Evolutionary conservation across 2,888 invertebrate species (phyloP).

Genomic region (Pemphredon lugubris): DNA sequence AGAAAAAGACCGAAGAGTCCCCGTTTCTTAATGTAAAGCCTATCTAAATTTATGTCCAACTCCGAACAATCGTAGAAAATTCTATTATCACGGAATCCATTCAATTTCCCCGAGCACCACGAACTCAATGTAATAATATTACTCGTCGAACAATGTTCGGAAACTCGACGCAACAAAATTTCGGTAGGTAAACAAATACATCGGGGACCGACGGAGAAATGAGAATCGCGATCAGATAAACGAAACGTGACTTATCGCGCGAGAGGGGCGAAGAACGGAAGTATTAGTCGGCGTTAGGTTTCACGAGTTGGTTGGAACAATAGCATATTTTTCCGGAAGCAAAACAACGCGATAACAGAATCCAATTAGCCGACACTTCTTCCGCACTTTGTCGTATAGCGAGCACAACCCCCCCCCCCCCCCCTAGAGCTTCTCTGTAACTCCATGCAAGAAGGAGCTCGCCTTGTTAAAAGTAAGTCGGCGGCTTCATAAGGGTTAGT

Average conservation of each 20-base stretch:
- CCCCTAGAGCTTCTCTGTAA: conserved; percentile 9
- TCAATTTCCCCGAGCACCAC: too few species aligned
- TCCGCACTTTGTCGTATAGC: not conserved
- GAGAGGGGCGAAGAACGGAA: not conserved
- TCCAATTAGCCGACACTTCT: conserved; percentile 51
- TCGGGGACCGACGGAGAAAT: too few species aligned
- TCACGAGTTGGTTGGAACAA: not conserved
- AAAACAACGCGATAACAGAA: conserved; percentile 52
- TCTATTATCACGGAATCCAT: too few species aligned
- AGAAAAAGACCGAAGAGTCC: too few species aligned
- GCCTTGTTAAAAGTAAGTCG: conserved; percentile 47
- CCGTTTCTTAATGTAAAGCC: too few species aligned
- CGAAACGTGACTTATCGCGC: conserved; percentile 34
- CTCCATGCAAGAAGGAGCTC: conserved; percentile 11
- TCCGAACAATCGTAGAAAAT: too few species aligned
- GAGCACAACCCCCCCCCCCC: too few species aligned
- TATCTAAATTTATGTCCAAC: too few species aligned
- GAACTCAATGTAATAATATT: too few species aligned
- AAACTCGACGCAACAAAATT: too few species aligned
- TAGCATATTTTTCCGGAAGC: conserved; percentile 7
- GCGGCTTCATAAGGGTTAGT: conserved; percentile 30
- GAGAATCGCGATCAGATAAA: not conserved
- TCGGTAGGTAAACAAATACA: too few species aligned
- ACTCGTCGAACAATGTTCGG: too few species aligned
- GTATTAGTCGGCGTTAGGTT: not conserved